These are phyloP conservation scores for Actenoides hombroni DNA, from an alignment of 2,113 vertebrate genomes.

Conservation along the genomic window DNA sequence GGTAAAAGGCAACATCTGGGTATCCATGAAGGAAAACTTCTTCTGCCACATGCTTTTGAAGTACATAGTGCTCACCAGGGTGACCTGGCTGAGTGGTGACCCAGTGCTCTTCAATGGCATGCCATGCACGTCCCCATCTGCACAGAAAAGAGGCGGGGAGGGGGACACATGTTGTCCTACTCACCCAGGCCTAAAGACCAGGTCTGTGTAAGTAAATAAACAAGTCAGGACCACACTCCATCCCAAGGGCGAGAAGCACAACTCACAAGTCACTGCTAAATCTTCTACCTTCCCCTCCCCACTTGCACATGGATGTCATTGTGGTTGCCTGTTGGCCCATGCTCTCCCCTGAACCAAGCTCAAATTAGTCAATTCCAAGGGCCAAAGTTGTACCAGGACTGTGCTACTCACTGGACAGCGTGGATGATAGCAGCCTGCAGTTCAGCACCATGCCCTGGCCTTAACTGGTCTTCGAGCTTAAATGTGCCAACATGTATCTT, in stretches of 20 bases:
- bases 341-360: neutral
- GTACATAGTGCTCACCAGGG: slow-evolving; percentile 81
- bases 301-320: fast-evolving
- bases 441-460: neutral
- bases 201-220: neutral
- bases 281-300: neutral
- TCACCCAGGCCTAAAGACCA: neutral
- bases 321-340: neutral
- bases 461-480: neutral
- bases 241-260: neutral
- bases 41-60: slow-evolving; percentile 88
- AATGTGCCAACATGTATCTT: neutral
- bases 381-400: neutral
- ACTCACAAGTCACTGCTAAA: neutral
- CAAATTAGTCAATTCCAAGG: neutral
- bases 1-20: slow-evolving; percentile 84
- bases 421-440: neutral
- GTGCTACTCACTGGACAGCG: fast-evolving
- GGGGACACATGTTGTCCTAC: neutral
- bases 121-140: slow-evolving; percentile 17
- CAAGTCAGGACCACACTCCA: fast-evolving
- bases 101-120: neutral
- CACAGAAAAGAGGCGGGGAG: neutral
- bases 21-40: slow-evolving; percentile 81
- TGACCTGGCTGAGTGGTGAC: slow-evolving; percentile 66